These are phyloP conservation scores for Centropyge bicolor DNA, from an alignment of 2,797 vertebrate species.

Conservation along the genomic window DNA sequence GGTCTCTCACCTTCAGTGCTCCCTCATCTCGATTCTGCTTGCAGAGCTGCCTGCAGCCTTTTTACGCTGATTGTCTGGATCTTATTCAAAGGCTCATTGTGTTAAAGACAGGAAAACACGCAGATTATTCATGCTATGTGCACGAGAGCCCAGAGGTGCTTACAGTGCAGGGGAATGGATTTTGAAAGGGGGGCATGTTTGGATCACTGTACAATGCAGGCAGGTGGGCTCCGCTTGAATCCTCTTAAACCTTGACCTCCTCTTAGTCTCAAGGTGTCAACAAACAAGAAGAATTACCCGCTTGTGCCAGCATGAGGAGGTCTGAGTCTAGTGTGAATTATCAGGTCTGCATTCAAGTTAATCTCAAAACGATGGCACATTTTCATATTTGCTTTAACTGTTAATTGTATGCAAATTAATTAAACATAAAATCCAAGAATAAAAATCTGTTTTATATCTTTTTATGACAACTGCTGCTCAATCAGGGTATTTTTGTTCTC, in stretches of 20 bases:
- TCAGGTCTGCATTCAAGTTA: neutral
- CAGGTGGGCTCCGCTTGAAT: slow-evolving; percentile 66
- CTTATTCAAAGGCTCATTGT: slow-evolving; percentile 65
- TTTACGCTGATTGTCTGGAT: slow-evolving; percentile 63
- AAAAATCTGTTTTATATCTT: neutral
- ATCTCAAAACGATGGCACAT: neutral
- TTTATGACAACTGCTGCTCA: neutral
- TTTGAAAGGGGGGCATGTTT: slow-evolving; percentile 55
- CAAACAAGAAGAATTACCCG: slow-evolving; percentile 46
- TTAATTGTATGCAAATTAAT: neutral
- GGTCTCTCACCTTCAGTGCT: slow-evolving; percentile 27
- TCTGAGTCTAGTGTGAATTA: neutral
- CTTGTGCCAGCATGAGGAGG: neutral
- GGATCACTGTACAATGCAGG: slow-evolving; percentile 57
- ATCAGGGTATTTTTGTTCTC: slow-evolving; percentile 16
- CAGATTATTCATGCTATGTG: slow-evolving; percentile 59
- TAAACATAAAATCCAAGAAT: too few relatives aligned
- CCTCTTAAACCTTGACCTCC: slow-evolving; percentile 73
- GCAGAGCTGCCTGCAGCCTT: slow-evolving; percentile 47
- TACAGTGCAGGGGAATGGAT: slow-evolving; percentile 64
- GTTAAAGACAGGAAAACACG: slow-evolving; percentile 66
- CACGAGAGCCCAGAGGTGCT: slow-evolving; percentile 60
- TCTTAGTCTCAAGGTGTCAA: slow-evolving; percentile 55
- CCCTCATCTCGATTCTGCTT: slow-evolving; percentile 27
- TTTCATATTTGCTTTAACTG: neutral